Percentiles rank a stretch among this genome's conserved stretches.
These are phyloP conservation scores for Denticeps clupeoides DNA, from an alignment of 2,797 vertebrate genomes.

Conservation along the genomic window DNA sequence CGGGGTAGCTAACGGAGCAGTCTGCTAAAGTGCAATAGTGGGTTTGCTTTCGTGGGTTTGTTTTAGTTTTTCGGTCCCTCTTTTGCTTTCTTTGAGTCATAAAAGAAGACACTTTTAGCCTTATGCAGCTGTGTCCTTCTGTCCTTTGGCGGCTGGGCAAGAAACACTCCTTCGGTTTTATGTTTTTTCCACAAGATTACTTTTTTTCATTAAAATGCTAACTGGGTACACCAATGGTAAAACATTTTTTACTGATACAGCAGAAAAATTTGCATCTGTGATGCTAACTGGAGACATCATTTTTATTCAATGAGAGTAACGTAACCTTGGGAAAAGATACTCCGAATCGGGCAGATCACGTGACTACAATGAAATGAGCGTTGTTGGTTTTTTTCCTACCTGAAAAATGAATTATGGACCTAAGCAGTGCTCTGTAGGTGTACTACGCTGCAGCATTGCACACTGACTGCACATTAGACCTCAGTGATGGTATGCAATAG, in stretches of 20 bases:
- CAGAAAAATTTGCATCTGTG: not conserved
- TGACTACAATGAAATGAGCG: not conserved
- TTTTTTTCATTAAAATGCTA: no score
- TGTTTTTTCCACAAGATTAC: not conserved
- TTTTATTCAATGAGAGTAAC: not conserved
- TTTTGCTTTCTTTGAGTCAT: constrained; percentile 14
- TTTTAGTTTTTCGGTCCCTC: constrained; percentile 8
- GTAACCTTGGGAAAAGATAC: no score
- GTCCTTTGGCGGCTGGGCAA: not conserved
- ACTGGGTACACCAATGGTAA: no score
- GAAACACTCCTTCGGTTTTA: not conserved
- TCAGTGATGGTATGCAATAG: constrained; percentile 26
- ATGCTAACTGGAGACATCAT: not conserved
- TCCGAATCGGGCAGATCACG: no score
- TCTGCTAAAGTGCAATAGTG: constrained; percentile 28
- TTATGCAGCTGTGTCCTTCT: constrained; percentile 12
- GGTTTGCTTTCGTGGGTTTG: constrained; percentile 19
- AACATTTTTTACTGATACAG: no score
- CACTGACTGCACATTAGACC: constrained; percentile 13
- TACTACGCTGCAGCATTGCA: constrained; percentile 5
- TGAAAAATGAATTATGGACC: no score
- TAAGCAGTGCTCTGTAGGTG: constrained; percentile 6
- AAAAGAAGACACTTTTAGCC: constrained; percentile 17
- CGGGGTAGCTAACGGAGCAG: constrained; percentile 28
- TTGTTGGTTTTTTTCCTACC: constrained; percentile 6